A percentile compares a stretch with the other conserved stretches of the same genome.
These are phyloP conservation scores for Scaptomyza flava DNA, from an alignment of 2,888 invertebrate species.

Conservation along the genomic window DNA sequence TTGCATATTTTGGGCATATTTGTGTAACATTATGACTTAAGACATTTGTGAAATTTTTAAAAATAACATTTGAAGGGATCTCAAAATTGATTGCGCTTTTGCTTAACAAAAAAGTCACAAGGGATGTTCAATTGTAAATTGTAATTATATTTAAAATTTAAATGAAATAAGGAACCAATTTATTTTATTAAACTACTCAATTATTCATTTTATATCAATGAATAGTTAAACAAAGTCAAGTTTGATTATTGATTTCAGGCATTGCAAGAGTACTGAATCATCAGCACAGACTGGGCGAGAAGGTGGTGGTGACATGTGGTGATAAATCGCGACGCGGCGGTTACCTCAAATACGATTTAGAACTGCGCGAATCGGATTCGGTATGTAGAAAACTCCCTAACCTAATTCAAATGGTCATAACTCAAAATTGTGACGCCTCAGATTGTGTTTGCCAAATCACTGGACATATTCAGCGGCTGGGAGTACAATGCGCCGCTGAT, in stretches of 20 bases:
- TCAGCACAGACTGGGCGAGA: conserved; percentile 82
- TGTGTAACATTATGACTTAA: conserved; percentile 15
- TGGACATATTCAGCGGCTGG: conserved; percentile 84
- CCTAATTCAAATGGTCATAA: conserved; percentile 13
- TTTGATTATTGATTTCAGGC: conserved; percentile 66
- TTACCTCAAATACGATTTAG: conserved; percentile 83
- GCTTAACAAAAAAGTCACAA: not conserved
- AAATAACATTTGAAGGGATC: conserved; percentile 29
- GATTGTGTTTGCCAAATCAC: conserved; percentile 83
- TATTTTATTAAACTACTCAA: too few species aligned
- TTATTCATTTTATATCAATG: too few species aligned
- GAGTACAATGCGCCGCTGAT: conserved; percentile 82
- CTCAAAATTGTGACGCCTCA: conserved; percentile 38
- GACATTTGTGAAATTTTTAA: conserved; percentile 28
- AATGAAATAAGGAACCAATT: not conserved
- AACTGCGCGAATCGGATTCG: conserved; percentile 84
- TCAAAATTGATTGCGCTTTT: conserved; percentile 33
- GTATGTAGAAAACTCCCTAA: conserved; percentile 48
- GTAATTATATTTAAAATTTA: not conserved
- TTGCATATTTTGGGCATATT: conserved; percentile 57
- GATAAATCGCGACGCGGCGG: conserved; percentile 75
- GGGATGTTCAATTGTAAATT: conserved; percentile 1
- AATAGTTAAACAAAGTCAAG: not conserved
- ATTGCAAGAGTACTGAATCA: conserved; percentile 81
- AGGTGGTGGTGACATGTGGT: conserved; percentile 82